These are phyloP conservation scores for Lycaon pictus DNA, from an alignment of 2,113 vertebrate genomes.

Conservation along the genomic window DNA sequence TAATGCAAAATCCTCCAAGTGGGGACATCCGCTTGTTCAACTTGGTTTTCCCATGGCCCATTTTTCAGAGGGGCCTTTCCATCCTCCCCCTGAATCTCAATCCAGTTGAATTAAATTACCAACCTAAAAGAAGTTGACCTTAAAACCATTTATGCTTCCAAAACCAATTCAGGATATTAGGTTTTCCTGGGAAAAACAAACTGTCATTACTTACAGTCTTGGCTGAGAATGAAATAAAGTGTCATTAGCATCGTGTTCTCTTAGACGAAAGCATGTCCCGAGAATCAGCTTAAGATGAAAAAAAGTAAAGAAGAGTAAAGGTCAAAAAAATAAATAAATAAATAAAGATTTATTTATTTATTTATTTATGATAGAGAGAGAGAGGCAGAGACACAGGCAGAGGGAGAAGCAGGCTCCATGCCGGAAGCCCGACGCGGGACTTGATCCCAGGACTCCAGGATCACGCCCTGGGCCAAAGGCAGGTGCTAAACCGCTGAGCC, in stretches of 20 bases:
- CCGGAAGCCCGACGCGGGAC: too few relatives aligned
- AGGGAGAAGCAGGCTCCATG: too few relatives aligned
- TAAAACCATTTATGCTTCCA: neutral
- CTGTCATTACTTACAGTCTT: constrained; percentile 3
- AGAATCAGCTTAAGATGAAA: neutral
- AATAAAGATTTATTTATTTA: too few relatives aligned
- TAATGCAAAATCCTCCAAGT: neutral
- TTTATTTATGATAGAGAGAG: too few relatives aligned
- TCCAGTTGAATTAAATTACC: neutral
- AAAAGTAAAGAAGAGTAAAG: neutral
- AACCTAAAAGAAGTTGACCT: neutral
- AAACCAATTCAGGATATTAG: neutral
- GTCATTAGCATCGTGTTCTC: neutral
- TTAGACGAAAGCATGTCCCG: neutral
- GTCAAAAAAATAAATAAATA: too few relatives aligned
- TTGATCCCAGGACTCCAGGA: too few relatives aligned
- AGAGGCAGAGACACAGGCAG: too few relatives aligned
- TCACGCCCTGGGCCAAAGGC: too few relatives aligned
- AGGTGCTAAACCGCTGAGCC: too few relatives aligned
- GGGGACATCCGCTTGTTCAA: neutral
- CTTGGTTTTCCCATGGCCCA: neutral
- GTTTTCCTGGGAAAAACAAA: neutral
- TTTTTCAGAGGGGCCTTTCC: neutral
- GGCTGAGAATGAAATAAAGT: constrained; percentile 5
- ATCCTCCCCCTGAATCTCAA: neutral